Conservation (phyloP, 2,113 vertebrate species). For the Dicerorhinus sumatrensis region DNA sequence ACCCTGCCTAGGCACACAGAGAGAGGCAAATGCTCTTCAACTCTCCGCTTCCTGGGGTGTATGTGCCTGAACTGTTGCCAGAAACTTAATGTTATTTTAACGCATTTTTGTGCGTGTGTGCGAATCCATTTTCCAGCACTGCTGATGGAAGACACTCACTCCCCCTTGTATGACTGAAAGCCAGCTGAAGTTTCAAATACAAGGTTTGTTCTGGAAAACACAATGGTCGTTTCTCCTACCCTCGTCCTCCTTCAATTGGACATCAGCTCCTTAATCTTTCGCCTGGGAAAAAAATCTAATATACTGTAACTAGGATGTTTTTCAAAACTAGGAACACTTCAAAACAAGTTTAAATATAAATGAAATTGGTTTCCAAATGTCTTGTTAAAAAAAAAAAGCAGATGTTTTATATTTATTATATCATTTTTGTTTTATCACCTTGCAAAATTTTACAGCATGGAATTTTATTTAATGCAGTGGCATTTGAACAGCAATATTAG, state of each 20-base stretch:
- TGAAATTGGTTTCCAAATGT: conserved; percentile 87
- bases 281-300: conserved; percentile 78
- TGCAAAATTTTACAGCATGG: conserved; percentile 88
- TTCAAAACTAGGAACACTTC: conserved; percentile 85
- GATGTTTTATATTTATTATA: conserved; percentile 90
- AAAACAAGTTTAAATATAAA: conserved; percentile 89
- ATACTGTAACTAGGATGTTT: conserved; percentile 85
- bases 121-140: conserved; percentile 84
- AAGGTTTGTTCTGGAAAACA: conserved; percentile 81
- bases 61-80: conserved; percentile 69
- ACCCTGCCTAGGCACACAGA: neutral
- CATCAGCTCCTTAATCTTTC: conserved; percentile 86
- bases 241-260: conserved; percentile 71
- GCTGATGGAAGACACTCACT: conserved; percentile 74
- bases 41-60: conserved; percentile 53
- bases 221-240: conserved; percentile 55
- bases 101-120: conserved; percentile 79
- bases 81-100: conserved; percentile 85
- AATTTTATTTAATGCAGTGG: conserved; percentile 88
- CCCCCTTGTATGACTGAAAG: conserved; percentile 79
- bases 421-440: conserved; percentile 90
- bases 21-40: conserved; percentile 69
- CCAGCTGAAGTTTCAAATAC: conserved; percentile 83
- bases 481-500: conserved; percentile 87
- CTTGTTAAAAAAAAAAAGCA: conserved; percentile 87